A percentile compares a stretch with the other conserved stretches of the same genome.
phyloP scores from a whole-genome alignment of 2,888 invertebrate genomes.

The Marasmarcha lunaedactyla region DNA sequence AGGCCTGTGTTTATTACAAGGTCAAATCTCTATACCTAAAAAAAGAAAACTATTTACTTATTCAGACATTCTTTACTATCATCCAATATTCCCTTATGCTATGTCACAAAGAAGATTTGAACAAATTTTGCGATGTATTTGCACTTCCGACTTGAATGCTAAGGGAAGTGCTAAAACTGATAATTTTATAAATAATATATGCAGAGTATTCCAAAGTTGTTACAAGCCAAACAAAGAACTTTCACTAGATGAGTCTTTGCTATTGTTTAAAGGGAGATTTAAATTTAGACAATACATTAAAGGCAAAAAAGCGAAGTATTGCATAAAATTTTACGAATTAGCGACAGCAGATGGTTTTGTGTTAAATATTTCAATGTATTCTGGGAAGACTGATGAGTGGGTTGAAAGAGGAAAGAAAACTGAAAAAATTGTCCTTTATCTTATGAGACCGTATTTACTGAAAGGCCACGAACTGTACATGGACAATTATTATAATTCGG shows the following conservation, averaged over 20 bases:
- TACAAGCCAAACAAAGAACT: conserved; percentile 5
- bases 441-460: conserved; percentile 8
- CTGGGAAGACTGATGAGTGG: conserved; percentile 6
- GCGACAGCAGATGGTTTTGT: conserved; percentile 12
- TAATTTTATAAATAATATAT: too few relatives aligned
- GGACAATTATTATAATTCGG: conserved; percentile 12
- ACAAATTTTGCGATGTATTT: too few relatives aligned
- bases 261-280: conserved; percentile 4
- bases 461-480: conserved; percentile 13
- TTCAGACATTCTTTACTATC: conserved; percentile 3
- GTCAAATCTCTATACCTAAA: conserved; percentile 4
- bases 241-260: conserved; percentile 3
- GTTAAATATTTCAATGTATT: conserved; percentile 13
- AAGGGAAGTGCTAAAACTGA: conserved; percentile 2
- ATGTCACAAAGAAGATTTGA: conserved; percentile 4
- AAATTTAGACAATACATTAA: conserved; percentile 4
- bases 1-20: conserved; percentile 3
- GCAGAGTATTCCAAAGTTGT: conserved; percentile 1
- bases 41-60: conserved; percentile 3
- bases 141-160: too few relatives aligned
- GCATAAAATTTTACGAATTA: too few relatives aligned
- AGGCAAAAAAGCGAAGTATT: too few relatives aligned
- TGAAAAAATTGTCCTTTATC: conserved; percentile 6
- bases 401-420: conserved; percentile 7
- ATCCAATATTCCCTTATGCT: conserved; percentile 3